Evolutionary conservation across 2,888 invertebrate species (phyloP).

Genomic region (Pycnomerus fuliginosus): DNA sequence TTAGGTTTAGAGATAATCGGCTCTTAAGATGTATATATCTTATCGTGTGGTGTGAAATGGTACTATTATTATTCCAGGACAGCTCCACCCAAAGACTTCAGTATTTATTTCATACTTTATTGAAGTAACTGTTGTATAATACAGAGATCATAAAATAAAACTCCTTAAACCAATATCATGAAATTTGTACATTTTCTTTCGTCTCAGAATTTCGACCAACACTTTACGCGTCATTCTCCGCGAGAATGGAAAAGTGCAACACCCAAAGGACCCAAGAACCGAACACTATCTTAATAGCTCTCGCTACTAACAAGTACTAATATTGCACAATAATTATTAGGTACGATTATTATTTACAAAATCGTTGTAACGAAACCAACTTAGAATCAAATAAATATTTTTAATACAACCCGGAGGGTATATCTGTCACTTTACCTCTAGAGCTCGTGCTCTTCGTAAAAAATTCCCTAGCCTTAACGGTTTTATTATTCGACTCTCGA

Average conservation of each 20-base stretch:
- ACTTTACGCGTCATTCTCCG: slow-evolving; percentile 15
- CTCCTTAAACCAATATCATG: slow-evolving; percentile 2
- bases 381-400: slow-evolving; percentile 5
- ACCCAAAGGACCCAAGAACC: slow-evolving; percentile 11
- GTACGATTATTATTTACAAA: no score
- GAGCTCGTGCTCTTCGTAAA: slow-evolving; percentile 36
- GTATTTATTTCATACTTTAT: no score
- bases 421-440: slow-evolving; percentile 67
- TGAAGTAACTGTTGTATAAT: no score
- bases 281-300: slow-evolving; percentile 1
- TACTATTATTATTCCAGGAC: no score
- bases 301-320: slow-evolving; percentile 14
- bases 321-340: slow-evolving; percentile 19
- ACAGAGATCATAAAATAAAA: slow-evolving; percentile 16
- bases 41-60: no score
- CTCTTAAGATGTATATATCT: no score
- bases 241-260: slow-evolving; percentile 14
- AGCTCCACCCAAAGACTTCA: no score
- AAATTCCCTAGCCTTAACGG: slow-evolving; percentile 46
- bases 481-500: slow-evolving; percentile 39
- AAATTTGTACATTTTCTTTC: slow-evolving; percentile 14
- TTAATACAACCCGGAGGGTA: slow-evolving; percentile 72
- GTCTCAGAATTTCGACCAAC: slow-evolving; percentile 4
- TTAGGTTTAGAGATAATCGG: no score
- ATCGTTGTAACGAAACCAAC: slow-evolving; percentile 22